Evolutionary conservation across 2,113 vertebrate species (phyloP).

Genomic region (Taxidea taxus): DNA sequence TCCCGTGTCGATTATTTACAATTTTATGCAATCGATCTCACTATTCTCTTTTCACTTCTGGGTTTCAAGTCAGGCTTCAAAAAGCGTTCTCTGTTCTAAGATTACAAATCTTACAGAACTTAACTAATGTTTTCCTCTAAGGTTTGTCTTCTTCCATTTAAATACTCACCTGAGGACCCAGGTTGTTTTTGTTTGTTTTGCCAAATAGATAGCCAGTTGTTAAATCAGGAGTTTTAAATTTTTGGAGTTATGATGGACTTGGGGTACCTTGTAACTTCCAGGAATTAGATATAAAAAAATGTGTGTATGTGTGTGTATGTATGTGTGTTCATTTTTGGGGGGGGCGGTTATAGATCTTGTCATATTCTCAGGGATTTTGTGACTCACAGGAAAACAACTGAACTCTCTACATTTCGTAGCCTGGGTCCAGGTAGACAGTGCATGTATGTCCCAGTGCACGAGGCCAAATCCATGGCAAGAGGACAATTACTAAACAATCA

Average conservation of each 20-base stretch:
- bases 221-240: neutral
- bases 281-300: neutral
- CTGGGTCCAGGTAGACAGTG: neutral
- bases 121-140: neutral
- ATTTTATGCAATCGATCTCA: neutral
- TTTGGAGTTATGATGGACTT: neutral
- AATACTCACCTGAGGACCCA: neutral
- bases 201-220: neutral
- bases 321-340: neutral
- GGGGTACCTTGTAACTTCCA: neutral
- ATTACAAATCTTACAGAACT: neutral
- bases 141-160: neutral
- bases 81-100: neutral
- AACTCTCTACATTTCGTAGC: neutral
- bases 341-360: neutral
- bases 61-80: slow-evolving; percentile 29
- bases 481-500: neutral
- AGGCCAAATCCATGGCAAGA: neutral
- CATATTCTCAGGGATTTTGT: neutral
- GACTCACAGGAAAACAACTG: neutral
- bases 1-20: neutral
- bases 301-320: neutral
- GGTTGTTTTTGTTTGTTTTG: neutral
- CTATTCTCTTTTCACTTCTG: slow-evolving; percentile 1
- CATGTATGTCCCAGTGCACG: fast-evolving